Evolutionary conservation across 2,797 vertebrate genomes (phyloP), one percentile per base, ranked within the genome.

Genomic region (Coregonus sp.): DNA sequence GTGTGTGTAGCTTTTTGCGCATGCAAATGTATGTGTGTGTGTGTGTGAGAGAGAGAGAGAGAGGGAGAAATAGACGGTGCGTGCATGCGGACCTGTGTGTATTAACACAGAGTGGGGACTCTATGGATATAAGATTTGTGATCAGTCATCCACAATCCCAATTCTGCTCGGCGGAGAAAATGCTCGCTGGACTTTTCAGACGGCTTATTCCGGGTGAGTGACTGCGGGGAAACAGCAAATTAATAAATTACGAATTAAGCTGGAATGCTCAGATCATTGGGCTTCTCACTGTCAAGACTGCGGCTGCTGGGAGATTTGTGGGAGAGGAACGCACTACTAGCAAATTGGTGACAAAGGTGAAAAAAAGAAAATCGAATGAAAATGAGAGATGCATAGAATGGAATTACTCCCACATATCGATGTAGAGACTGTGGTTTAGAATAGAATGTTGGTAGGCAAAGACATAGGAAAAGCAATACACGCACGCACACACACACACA

Each of bases 191-290:
- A 92, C 90, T 90, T 90, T 93, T 90, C 89, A 78, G 88, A 90
- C 84, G 90, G 92, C 93, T 94, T 93, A 93, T 93, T 92, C 89
- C 80, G 89, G 92, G 86, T 92, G 92, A 94, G 82, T 90, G 90
- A 89, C 85, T 89, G 89, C 78, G 85, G 85, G 92, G 86, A 92
- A 93, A 92, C 89, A 89, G 89, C 87, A 93, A 94, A 94, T 93
- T 92, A 93, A 93, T 92, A 85, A 93, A 94, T 92, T 91, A 90
- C 81, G 82, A 80, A 88, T 81, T 79, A 83, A 85, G 84, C 84
- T 73, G 86, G 88, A 90, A 91, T 89, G 87, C 84, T 91, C 87
- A 88, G 89, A 91, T 92, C 89, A 85, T 80, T 84, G 83, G 85
- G 84, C 84, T 89, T 81, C 85, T 84, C 84, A 72, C 78, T 4